Percentiles rank a stretch among this genome's conserved stretches.
These are phyloP conservation scores for Taurulus bubalis DNA, from an alignment of 2,113 vertebrate species.

Conservation along the genomic window DNA sequence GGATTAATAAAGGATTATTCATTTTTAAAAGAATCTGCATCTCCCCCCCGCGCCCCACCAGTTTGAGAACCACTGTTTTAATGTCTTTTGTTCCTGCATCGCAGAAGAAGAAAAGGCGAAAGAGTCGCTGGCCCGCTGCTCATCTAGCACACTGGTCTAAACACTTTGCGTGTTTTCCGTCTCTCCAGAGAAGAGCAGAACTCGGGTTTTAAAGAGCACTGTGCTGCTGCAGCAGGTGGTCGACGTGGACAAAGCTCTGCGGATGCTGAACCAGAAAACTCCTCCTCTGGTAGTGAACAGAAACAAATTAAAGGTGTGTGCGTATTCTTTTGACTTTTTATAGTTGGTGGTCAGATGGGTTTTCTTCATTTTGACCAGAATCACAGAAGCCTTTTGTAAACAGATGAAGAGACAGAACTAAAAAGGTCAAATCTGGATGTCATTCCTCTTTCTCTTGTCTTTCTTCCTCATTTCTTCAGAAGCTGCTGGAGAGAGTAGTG, in stretches of 20 bases:
- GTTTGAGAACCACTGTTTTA: too few relatives aligned
- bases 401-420: neutral
- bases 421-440: neutral
- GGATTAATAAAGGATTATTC: too few relatives aligned
- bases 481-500: slow-evolving; percentile 84
- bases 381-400: neutral
- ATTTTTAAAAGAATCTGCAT: too few relatives aligned
- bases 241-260: slow-evolving; percentile 75
- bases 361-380: neutral
- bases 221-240: slow-evolving; percentile 83
- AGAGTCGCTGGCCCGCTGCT: slow-evolving; percentile 71
- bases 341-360: neutral
- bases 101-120: slow-evolving; percentile 84
- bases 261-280: slow-evolving; percentile 76
- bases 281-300: slow-evolving; percentile 84
- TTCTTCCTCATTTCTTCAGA: slow-evolving; percentile 73
- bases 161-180: slow-evolving; percentile 29
- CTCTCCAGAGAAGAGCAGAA: slow-evolving; percentile 74
- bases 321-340: neutral
- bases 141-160: neutral
- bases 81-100: slow-evolving; percentile 23
- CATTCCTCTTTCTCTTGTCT: neutral
- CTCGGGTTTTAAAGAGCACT: slow-evolving; percentile 73
- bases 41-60: too few relatives aligned
- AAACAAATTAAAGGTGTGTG: slow-evolving; percentile 86